Evolutionary conservation across 2,888 invertebrate genomes (phyloP).

Genomic region (Parnassius orleans): DNA sequence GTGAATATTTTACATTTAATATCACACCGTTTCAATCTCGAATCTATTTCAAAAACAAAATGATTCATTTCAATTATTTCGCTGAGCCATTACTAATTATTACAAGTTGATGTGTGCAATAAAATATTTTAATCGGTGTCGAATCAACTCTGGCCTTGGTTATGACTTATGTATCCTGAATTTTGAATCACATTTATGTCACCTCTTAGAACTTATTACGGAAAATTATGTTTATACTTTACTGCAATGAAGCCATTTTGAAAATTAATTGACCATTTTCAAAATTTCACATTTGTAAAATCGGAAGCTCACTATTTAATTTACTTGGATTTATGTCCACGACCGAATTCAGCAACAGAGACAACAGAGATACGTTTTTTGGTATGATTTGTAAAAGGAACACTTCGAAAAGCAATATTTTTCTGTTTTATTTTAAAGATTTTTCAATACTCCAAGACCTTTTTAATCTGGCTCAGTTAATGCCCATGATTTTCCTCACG

Average conservation of each 20-base stretch:
- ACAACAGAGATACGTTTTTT: too few relatives aligned
- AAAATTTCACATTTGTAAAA: neutral
- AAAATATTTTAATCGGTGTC: constrained; percentile 16
- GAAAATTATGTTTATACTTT: constrained; percentile 9
- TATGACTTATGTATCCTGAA: constrained; percentile 9
- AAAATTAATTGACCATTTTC: constrained; percentile 17
- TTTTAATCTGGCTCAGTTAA: too few relatives aligned
- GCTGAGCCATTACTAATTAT: constrained; percentile 9
- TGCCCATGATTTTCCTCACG: too few relatives aligned
- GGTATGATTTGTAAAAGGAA: too few relatives aligned
- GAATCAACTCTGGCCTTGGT: constrained; percentile 16
- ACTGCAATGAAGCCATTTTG: constrained; percentile 17
- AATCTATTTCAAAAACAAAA: constrained; percentile 2
- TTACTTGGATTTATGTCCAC: too few relatives aligned
- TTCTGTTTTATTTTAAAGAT: too few relatives aligned
- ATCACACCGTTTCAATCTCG: constrained; percentile 1
- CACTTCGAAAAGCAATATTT: too few relatives aligned
- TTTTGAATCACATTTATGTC: constrained; percentile 6
- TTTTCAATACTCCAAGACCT: too few relatives aligned
- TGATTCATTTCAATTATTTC: constrained; percentile 1
- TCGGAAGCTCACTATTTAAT: too few relatives aligned
- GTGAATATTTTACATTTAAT: constrained; percentile 7
- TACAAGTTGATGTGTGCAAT: constrained; percentile 16
- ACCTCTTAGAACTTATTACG: constrained; percentile 2
- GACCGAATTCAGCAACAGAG: too few relatives aligned